phyloP scores from a whole-genome alignment of 2,113 vertebrate genomes.

The Hydropotes inermis region DNA sequence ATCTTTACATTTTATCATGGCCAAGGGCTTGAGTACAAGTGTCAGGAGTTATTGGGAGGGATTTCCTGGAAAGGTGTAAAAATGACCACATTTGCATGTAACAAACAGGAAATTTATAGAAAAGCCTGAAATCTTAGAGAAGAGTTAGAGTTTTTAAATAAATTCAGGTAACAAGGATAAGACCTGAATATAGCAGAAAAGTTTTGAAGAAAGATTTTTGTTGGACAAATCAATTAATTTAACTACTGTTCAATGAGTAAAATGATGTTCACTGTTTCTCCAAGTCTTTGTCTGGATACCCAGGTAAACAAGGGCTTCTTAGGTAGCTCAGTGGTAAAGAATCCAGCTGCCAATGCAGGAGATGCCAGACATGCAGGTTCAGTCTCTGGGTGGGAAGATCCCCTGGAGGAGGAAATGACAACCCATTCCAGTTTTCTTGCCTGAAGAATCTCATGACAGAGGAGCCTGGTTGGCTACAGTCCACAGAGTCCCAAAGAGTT shows the following conservation, averaged over 20 bases:
- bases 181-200: not conserved
- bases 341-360: not conserved
- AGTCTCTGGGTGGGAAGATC: not conserved
- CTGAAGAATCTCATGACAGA: not conserved
- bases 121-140: not conserved
- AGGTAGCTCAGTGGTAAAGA: not conserved
- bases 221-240: not conserved
- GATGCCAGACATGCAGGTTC: not conserved
- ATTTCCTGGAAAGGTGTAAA: not conserved
- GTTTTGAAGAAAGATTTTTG: not conserved
- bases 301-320: not conserved
- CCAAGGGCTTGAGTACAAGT: not conserved
- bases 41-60: not conserved
- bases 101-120: not conserved
- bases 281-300: not conserved
- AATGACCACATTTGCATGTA: not conserved
- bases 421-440: not conserved
- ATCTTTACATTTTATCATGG: not conserved
- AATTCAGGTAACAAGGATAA: not conserved
- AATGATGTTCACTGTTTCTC: not conserved
- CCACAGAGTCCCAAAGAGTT: not conserved
- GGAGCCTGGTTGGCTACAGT: not conserved
- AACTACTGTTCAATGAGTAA: not conserved
- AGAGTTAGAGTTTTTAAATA: not conserved
- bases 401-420: not conserved